Evolutionary conservation across 1,140 invertebrate species (phyloP), one percentile per base, ranked within the genome.

Genomic region (Diorhabda sublineata): DNA sequence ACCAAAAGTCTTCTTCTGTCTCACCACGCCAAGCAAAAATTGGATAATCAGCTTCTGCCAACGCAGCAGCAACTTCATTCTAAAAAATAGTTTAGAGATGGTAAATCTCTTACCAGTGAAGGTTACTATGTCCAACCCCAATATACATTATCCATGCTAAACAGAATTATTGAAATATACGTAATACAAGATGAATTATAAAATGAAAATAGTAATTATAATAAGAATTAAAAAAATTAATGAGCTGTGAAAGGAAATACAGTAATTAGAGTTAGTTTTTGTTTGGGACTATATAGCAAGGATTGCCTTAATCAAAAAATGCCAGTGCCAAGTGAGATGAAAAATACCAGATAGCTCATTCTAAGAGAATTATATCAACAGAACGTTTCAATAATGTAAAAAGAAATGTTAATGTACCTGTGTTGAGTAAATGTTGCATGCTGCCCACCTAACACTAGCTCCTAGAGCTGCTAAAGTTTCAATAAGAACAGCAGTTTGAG

Each of bases 381-480:
- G 26, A 26, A 26, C 26, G 26, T 26, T 26, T 26, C 26, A 26
- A 1, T 26, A 26, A 26, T 26, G 26, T 26, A 26, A 26, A 26
- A 26, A 26, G 26, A 26, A 26, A 26, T 26, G 26, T 26, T 1
- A 26, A 26, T 26, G 43, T 81, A 90, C 89, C 84, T 97, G 96
- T 4, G 97, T 98, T 56, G 96, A 98, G 83, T 98, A 98, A 74
- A 99, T 99, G 83, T 99, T 99, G 81, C 97, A 99, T 4, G 96
- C 95, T 0, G 95, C 91, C 96, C 96, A 98, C 79, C 96, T 87
- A 0, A 98, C 90, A 73, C 92, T 90, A 8, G 96, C 96, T 0
- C 96, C 97, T 8, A 98, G 84, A 64, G 94, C 91, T 2, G 90
- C 88, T 42, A 98, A 82, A 0, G 96, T 98, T 82, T 99, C 96